Conservation (phyloP, 2,797 vertebrate species). For the Cheirogaleus major region DNA sequence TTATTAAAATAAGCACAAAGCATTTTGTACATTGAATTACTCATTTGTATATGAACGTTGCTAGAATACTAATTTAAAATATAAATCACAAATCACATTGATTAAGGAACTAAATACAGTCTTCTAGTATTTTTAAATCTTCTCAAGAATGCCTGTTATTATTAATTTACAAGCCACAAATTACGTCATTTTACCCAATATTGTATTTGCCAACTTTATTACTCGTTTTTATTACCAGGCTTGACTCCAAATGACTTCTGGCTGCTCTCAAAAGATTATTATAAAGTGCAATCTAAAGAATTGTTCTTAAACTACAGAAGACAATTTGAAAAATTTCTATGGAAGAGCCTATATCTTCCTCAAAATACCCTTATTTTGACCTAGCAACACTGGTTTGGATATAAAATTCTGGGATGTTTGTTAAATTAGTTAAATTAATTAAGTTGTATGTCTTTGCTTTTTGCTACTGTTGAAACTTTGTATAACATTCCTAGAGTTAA, state of each 20-base stretch:
- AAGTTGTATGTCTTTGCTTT: not conserved
- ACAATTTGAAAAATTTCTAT: not conserved
- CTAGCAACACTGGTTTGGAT: not conserved
- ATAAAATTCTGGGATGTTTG: not conserved
- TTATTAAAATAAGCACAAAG: slow-evolving; percentile 10
- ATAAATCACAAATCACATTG: not conserved
- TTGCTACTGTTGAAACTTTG: not conserved
- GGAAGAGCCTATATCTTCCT: not conserved
- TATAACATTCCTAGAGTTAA: not conserved
- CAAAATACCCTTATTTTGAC: not conserved
- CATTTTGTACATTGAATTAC: not conserved
- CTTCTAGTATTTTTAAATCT: slow-evolving; percentile 12
- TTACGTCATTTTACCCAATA: not conserved
- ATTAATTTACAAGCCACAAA: not conserved
- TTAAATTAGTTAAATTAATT: not conserved
- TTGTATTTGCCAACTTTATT: not conserved
- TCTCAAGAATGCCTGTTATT: not conserved
- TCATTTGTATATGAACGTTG: not conserved
- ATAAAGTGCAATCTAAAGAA: not conserved
- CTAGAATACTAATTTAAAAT: not conserved
- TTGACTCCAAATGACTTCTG: not conserved
- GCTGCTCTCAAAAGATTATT: not conserved
- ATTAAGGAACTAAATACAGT: not conserved
- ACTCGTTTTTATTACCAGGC: not conserved
- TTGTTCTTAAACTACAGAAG: not conserved